Evolutionary conservation across 2,888 invertebrate genomes (phyloP), one percentile per base, ranked within the genome.

Genomic region (Tromatobia lineatoria): DNA sequence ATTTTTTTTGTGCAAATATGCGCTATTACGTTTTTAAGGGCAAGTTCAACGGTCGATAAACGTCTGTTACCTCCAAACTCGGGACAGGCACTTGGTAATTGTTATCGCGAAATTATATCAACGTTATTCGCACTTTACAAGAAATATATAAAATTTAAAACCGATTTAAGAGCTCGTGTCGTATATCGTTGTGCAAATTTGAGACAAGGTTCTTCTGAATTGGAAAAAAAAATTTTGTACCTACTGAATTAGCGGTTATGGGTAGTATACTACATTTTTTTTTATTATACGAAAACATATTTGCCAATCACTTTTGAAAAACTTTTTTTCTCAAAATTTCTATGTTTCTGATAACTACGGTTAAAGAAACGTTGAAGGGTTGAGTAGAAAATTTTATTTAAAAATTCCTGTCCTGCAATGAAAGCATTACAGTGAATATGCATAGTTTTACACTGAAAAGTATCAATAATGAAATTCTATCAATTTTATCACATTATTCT

Each of bases 11-110:
- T 15, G 18, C 10, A 57, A 25, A 77, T 34, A 45, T 59, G 29
- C 20, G 52, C 57, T 45, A 57, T 67, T 42, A 67, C 54, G 45
- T 45, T 79, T 75, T 79, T 70, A 50, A 50, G 59, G 38, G 25
- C 47, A 20, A 59, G 57, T 59, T 67, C 67, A 69, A 77, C 67
- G 77, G 34, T 47, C 77, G 57, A 59, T 59, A 69, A 69, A 59
- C 34, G 57, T 77, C 13, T 38, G 23, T 52, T 50, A 20, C 18
- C 18, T 18, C 8, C 18, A 42, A 66, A 54, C 13, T 64, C 50
- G 13, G 38, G 6, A 61, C 29, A 15, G 29, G 13, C 45, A 74
- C 47, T 45, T 20, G 25, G 25, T 75, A 34, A 38, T 76, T 66
- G 67, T 67, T 66, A 66, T 67, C 54, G 54, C 18, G n/a, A 34